These are phyloP conservation scores for Prostheceraeus crozeri DNA, from an alignment of 2,888 invertebrate species.

Conservation along the genomic window DNA sequence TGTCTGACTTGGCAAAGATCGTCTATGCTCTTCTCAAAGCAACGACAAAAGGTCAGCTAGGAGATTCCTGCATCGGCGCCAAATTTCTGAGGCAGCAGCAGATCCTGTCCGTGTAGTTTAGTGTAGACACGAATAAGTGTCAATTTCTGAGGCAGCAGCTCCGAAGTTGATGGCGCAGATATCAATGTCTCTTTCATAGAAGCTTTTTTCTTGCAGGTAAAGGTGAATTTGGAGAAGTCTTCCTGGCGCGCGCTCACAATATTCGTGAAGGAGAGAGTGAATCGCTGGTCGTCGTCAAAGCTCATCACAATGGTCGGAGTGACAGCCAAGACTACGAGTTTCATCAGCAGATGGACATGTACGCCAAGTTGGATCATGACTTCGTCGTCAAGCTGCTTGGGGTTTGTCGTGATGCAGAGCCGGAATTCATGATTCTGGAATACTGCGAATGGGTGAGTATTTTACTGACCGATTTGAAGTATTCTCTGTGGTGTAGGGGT, in stretches of 20 bases:
- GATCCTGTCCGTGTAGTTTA: too few relatives aligned
- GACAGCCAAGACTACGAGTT: constrained; percentile 63
- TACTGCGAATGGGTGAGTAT: constrained; percentile 79
- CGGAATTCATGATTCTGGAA: constrained; percentile 78
- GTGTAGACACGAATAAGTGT: too few relatives aligned
- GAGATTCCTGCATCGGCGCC: too few relatives aligned
- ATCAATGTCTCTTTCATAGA: too few relatives aligned
- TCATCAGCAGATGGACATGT: constrained; percentile 77
- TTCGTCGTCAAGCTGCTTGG: constrained; percentile 73
- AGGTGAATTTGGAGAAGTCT: constrained; percentile 84
- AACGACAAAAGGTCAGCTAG: too few relatives aligned
- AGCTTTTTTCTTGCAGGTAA: constrained; percentile 68
- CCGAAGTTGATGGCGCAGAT: too few relatives aligned
- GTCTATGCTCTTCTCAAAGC: too few relatives aligned
- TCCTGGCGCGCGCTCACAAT: constrained; percentile 65
- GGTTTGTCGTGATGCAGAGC: constrained; percentile 67
- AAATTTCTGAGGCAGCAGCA: too few relatives aligned
- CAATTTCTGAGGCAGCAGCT: too few relatives aligned
- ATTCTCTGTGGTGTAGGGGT: constrained; percentile 29
- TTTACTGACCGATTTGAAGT: neutral
- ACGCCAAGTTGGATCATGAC: constrained; percentile 71
- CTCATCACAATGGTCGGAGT: constrained; percentile 50
- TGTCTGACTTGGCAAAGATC: too few relatives aligned
- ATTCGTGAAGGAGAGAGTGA: constrained; percentile 55
- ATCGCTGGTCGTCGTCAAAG: constrained; percentile 54